A percentile compares a stretch with the other conserved stretches of the same genome.
These are phyloP conservation scores for Nephrotoma appendiculata DNA, from an alignment of 2,888 invertebrate species.

Conservation along the genomic window DNA sequence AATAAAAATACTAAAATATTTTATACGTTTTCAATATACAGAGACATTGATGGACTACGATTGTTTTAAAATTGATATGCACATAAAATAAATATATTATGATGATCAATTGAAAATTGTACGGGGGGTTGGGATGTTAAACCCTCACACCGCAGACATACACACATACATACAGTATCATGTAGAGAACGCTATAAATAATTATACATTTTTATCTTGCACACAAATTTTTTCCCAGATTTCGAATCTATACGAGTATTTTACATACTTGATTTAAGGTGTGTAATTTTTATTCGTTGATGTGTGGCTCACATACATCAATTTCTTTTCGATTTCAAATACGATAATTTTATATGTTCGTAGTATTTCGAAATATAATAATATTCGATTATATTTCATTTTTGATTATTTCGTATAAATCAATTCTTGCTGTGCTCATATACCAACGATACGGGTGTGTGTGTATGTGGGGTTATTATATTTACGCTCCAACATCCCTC, in stretches of 20 bases:
- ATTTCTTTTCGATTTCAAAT: background rate
- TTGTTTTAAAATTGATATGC: conserved; percentile 3
- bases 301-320: background rate
- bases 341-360: background rate
- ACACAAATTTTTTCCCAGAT: background rate
- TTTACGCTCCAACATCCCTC: background rate
- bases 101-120: background rate
- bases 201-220: background rate
- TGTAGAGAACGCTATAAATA: background rate
- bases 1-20: background rate
- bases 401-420: background rate
- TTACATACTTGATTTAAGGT: background rate
- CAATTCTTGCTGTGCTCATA: background rate
- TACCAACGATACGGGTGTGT: background rate
- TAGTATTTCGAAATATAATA: background rate
- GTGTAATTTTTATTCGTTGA: background rate
- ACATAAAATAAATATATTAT: conserved; percentile 3
- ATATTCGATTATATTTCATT: background rate
- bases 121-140: background rate
- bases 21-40: background rate
- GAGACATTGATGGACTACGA: conserved; percentile 5
- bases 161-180: background rate
- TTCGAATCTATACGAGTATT: background rate
- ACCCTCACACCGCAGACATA: background rate
- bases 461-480: too few relatives aligned